Evolutionary conservation across 1,140 invertebrate species (phyloP).

Genomic region (Hormaphis cornu): DNA sequence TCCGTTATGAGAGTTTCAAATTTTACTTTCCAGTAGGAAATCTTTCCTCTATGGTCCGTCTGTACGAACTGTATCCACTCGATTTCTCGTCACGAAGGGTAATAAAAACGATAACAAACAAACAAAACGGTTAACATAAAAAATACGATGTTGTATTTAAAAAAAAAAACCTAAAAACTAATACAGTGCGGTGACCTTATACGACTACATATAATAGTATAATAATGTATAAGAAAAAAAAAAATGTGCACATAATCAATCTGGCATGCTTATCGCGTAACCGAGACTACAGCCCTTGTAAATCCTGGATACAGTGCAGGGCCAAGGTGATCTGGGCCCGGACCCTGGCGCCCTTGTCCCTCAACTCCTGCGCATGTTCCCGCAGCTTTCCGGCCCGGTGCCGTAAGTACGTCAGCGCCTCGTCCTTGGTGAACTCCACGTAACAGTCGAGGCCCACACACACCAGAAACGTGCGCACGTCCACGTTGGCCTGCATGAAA

Average conservation of each 20-base stretch:
- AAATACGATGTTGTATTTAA: neutral
- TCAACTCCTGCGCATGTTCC: conserved; percentile 51
- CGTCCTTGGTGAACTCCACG: conserved; percentile 60
- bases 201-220: neutral
- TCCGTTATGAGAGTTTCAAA: too few relatives aligned
- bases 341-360: conserved; percentile 55
- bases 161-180: neutral
- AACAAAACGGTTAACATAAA: neutral
- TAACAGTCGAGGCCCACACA: conserved; percentile 65
- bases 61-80: too few relatives aligned
- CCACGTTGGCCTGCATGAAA: conserved; percentile 60
- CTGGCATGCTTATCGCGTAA: too few relatives aligned
- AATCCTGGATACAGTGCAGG: conserved; percentile 53
- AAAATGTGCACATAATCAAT: too few relatives aligned
- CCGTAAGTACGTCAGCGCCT: conserved; percentile 61
- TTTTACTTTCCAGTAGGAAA: too few relatives aligned
- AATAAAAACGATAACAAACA: too few relatives aligned
- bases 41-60: too few relatives aligned
- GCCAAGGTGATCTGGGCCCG: conserved; percentile 74
- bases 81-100: too few relatives aligned
- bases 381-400: conserved; percentile 57
- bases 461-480: conserved; percentile 60
- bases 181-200: too few relatives aligned
- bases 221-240: too few relatives aligned
- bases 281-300: conserved; percentile 39